Base-by-base conservation (phyloP, 2,113 vertebrate species). In the Cinclus cinclus region DNA sequence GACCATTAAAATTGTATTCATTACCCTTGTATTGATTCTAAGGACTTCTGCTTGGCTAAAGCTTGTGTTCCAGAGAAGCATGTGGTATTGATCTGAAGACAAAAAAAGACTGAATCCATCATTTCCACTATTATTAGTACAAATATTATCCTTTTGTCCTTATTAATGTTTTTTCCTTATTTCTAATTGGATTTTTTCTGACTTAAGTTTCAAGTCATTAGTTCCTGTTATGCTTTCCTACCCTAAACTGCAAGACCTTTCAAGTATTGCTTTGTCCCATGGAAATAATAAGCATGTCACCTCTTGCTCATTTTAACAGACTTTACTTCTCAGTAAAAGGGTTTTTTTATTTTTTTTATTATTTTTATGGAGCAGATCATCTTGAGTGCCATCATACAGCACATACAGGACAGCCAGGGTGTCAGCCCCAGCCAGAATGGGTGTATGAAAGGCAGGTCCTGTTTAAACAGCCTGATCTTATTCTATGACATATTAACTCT, bases 1-100 rank as follows among this genome's bases (percentile, higher is more conserved):
- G 84, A 68, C 65, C 85, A 67, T 94, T 95, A 86, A 90, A 88
- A 94, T 70, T 74, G 76, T 70, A 44, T 94, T 95, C 71, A 89
- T 95, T 91, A 91, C 30, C 42, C 30, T 62, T 41, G 50, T 87
- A 94, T 87, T 88, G 95, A 97, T 92, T 55, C 39, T 79, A 58
- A 76, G 16, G 33, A 59, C 50, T 85, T 79, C 25, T 85, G 49
- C 81, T 69, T 87, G 67, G 46, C 81, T 74, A 65, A 71, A 74
- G 75, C 70, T 39, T 39, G 10, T 70, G 47, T 83, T 85, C 59
- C 35, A 77, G 46, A 59, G 78, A 77, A 87, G 75, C 50, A 25
- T 8, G 15, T 62, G 23, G 23, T 94, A 91, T 95, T 86, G 91
- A 95, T 94, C 84, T 67, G 71, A 83, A 93, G 58, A 42, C 28